Base-by-base conservation (phyloP, 2,797 vertebrate species). In the Bufotes viridis region DNA sequence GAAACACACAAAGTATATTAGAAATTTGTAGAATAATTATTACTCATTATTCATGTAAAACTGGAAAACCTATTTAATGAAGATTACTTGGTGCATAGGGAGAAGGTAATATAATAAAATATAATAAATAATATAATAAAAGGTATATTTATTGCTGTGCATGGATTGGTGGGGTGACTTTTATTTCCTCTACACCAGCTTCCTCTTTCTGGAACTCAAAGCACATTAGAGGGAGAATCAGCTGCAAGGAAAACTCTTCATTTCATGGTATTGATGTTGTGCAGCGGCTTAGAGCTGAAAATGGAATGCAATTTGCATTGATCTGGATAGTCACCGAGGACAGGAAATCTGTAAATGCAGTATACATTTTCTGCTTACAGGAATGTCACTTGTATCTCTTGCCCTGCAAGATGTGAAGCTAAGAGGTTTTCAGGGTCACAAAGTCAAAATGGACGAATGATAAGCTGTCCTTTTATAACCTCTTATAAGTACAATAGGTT, bases 251-350 rank as follows among this genome's bases (percentile, higher is more conserved):
- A 72, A 87, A 83, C 81, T 84, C 81, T 89, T 82, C 72, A 82
- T 86, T 86, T 69, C 84, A 76, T 8, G 60, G 42, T 83, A 84
- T 79, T 89, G 85, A 87, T 78, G 84, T 82, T 82, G 72, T 78
- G 49, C n/a, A 78, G 78, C 24, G 60, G 83, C 42, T 82, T 70
- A 49, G 72, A 86, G 79, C 72, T 84, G 85, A 80, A 82, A 83
- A 87, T 78, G 85, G 88, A 89, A 89, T 84, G 81, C 85, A 87
- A 75, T 89, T 89, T 89, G 81, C 88, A 89, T 89, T 87, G 88
- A 89, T 89, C 81, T 79, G 81, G 65, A 75, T 67, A 84, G 85
- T 84, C 74, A 75, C 49, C 10, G 65, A 80, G 61, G 85, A 89
- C 85, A 87, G 88, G 88, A 89, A 87, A 89, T 89, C 88, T 87